A percentile compares a stretch with the other conserved stretches of the same genome.
phyloP scores from a whole-genome alignment of 2,113 vertebrate species.

The Speoplatyrhinus poulsoni region DNA sequence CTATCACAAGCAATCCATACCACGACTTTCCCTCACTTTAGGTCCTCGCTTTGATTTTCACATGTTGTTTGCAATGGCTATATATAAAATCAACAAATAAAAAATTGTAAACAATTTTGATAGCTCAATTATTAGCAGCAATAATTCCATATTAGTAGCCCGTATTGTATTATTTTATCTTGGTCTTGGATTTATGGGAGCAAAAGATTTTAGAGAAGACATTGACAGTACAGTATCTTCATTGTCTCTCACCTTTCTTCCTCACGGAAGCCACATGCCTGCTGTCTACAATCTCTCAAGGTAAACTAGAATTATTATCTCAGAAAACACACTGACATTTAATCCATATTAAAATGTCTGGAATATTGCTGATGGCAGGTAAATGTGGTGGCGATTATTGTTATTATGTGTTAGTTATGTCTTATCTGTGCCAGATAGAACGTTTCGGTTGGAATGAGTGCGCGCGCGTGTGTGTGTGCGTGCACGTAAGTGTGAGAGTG shows the following conservation, averaged over 20 bases:
- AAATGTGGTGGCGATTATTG: too few relatives aligned
- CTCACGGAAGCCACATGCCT: slow-evolving; percentile 23
- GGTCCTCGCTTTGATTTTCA: background rate
- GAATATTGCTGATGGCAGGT: too few relatives aligned
- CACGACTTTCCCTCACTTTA: background rate
- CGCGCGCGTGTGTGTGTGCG: slow-evolving; percentile 26
- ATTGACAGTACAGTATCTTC: too few relatives aligned
- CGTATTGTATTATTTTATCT: background rate
- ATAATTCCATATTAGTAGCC: background rate
- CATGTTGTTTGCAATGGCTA: background rate
- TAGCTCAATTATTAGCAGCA: background rate
- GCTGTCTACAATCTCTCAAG: slow-evolving; percentile 8
- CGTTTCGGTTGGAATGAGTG: background rate
- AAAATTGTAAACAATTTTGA: background rate
- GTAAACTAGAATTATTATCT: background rate
- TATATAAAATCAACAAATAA: background rate
- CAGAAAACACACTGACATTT: background rate
- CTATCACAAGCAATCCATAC: too few relatives aligned
- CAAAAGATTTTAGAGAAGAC: background rate
- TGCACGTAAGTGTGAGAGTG: slow-evolving; percentile 15
- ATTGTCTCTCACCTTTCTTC: slow-evolving; percentile 12
- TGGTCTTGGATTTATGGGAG: background rate
- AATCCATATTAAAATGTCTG: too few relatives aligned
- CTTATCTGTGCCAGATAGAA: background rate
- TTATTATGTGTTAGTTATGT: background rate